These are phyloP conservation scores for Caenorhabditis uteleia DNA, from an alignment of 2,888 invertebrate species.

Conservation along the genomic window DNA sequence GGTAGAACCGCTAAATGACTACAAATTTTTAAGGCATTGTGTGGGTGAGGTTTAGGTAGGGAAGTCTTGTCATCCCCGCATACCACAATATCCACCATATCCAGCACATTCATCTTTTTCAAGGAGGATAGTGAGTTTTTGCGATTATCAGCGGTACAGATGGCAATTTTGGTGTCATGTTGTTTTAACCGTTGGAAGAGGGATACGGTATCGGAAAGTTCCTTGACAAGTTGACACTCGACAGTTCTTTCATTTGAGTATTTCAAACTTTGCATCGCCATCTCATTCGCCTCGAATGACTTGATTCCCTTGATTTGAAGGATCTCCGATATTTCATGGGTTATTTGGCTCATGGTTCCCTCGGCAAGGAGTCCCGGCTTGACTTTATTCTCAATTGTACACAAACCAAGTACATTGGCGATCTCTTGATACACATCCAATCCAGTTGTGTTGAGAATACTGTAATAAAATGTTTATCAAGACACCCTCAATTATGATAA, in stretches of 20 bases:
- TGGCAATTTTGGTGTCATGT: constrained; percentile 71
- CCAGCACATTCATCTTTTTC: constrained; percentile 57
- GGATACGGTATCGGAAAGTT: constrained; percentile 70
- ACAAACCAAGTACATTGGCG: constrained; percentile 40
- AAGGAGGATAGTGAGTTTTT: constrained; percentile 59
- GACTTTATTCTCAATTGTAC: constrained; percentile 54
- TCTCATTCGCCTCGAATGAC: constrained; percentile 20
- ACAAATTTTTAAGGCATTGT: constrained; percentile 70
- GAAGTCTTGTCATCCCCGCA: constrained; percentile 72
- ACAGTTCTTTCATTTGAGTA: constrained; percentile 23
- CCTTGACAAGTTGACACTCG: constrained; percentile 63
- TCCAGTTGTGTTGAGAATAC: constrained; percentile 33
- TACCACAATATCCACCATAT: constrained; percentile 71
- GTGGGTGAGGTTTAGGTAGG: constrained; percentile 71
- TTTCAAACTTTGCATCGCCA: constrained; percentile 10
- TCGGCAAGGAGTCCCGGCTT: constrained; percentile 71
- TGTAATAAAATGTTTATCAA: no score
- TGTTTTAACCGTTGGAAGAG: constrained; percentile 70
- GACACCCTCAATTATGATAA: no score
- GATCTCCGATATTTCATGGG: constrained; percentile 67
- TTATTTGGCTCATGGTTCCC: constrained; percentile 70
- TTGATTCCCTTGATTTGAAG: constrained; percentile 64
- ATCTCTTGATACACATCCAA: constrained; percentile 26
- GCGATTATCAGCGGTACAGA: constrained; percentile 72
- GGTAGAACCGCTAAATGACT: constrained; percentile 55